Base-by-base conservation (phyloP, 1,140 invertebrate genomes). In the Monochamus saltuarius region DNA sequence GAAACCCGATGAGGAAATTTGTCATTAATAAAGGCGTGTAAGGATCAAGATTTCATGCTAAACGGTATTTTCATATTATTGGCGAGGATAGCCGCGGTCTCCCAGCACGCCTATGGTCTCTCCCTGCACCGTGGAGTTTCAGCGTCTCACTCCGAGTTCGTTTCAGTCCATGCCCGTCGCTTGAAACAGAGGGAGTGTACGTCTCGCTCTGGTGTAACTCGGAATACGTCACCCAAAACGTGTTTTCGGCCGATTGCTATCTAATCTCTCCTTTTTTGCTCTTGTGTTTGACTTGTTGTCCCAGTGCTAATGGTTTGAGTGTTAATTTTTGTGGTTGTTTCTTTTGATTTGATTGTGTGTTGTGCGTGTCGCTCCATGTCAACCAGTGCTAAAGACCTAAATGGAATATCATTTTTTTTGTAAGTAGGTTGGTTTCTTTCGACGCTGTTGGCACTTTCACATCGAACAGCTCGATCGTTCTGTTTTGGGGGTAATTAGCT, bases 121-220 rank as follows among this genome's bases (percentile, higher is more conserved):
- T 53, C 51, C 51, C 51, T 53, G 40, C 51, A 51, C 14, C 13
- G 51, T 19, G 29, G 22, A 53, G 29, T 53, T 53, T 53, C 16
- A 53, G 51, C 10, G 51, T 40, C 51, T 38, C 51, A 38, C 29
- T 36, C 29, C 29, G 51, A 53, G 40, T 40, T 53, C 51, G 37
- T 53, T 53, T 53, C 51, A 53, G 51, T 53, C 51, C 51, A 53
- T 40, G 51, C 38, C 19, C 51, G 17, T 53, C 51, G 51, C n/a
- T 39, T 19, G 37, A 29, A 17, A 17, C 7, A 22, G 35, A 36
- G 38, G 40, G 37, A 38, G 19, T 16, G 14, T 11, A 11, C 34
- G 17, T 10, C 29, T 22, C 13, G 17, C 38, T 17, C 51, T 34
- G 37, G 22, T 34, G 47, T n/a, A 36, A 22, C 14, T 53, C 37